Conservation (phyloP, 2,888 invertebrate species). For the Aromia moschata region DNA sequence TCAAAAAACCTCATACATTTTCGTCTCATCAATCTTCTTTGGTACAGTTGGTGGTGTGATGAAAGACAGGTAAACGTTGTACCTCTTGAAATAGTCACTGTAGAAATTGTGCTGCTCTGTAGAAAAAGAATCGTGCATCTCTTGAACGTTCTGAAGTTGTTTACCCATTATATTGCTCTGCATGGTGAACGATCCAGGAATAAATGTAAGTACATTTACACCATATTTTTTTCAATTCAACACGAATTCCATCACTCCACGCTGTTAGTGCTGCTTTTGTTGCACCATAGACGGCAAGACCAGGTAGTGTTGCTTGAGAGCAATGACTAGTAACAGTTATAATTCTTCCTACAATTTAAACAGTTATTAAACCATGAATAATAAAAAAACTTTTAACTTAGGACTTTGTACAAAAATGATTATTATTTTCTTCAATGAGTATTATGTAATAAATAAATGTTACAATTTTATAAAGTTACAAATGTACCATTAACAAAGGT, state of each 20-base stretch:
- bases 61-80: slow-evolving; percentile 68
- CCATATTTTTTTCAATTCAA: slow-evolving; percentile 78
- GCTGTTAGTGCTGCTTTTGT: slow-evolving; percentile 81
- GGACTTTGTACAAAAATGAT: too few species aligned
- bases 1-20: slow-evolving; percentile 71
- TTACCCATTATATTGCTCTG: slow-evolving; percentile 75
- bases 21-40: slow-evolving; percentile 65
- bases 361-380: too few species aligned
- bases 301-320: slow-evolving; percentile 75
- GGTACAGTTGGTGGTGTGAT: slow-evolving; percentile 60
- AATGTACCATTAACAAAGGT: too few species aligned
- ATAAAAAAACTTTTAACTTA: too few species aligned
- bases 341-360: slow-evolving; percentile 70
- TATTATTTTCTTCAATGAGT: too few species aligned
- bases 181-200: slow-evolving; percentile 80
- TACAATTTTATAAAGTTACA: too few species aligned
- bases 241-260: slow-evolving; percentile 77
- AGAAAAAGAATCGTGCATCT: slow-evolving; percentile 73
- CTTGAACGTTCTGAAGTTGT: slow-evolving; percentile 69
- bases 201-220: slow-evolving; percentile 76
- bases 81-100: slow-evolving; percentile 72
- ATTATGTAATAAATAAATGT: too few species aligned
- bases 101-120: slow-evolving; percentile 72
- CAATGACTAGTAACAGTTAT: slow-evolving; percentile 89
- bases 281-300: slow-evolving; percentile 80